Evolutionary conservation across 1,140 invertebrate species (phyloP).

Genomic region (Macrobrachium rosenbergii): DNA sequence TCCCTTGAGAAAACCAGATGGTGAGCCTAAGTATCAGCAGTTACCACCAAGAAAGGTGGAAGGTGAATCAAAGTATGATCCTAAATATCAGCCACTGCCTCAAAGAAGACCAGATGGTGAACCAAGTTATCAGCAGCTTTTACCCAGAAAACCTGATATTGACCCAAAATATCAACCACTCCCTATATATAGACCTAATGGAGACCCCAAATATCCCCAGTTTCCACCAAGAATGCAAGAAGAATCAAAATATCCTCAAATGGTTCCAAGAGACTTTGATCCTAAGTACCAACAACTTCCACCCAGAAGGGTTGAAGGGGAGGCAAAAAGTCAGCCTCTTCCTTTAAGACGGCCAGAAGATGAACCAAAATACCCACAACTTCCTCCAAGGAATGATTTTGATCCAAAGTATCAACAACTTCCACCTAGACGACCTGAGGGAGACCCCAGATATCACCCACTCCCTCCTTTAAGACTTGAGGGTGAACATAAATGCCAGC

Average conservation of each 20-base stretch:
- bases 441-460: too few relatives aligned
- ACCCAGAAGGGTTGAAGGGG: too few relatives aligned
- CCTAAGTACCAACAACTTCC: too few relatives aligned
- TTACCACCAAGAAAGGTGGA: slow-evolving; percentile 23
- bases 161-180: slow-evolving; percentile 47
- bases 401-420: slow-evolving; percentile 31
- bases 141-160: slow-evolving; percentile 41
- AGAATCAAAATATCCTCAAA: too few relatives aligned
- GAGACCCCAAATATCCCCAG: slow-evolving; percentile 23
- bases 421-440: background rate
- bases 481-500: slow-evolving; percentile 32
- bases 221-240: background rate
- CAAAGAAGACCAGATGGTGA: slow-evolving; percentile 15
- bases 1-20: slow-evolving; percentile 28
- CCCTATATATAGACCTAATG: slow-evolving; percentile 18
- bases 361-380: background rate
- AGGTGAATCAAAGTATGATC: slow-evolving; percentile 3
- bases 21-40: slow-evolving; percentile 40
- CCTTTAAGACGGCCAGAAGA: background rate
- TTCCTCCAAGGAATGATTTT: slow-evolving; percentile 18
- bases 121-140: slow-evolving; percentile 1
- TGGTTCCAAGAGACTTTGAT: too few relatives aligned
- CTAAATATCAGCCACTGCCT: slow-evolving; percentile 28
- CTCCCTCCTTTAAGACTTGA: background rate
- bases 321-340: too few relatives aligned